Percentiles rank a stretch among this genome's conserved stretches.
Evolutionary conservation across 2,888 invertebrate genomes (phyloP).

Genomic region (Thereva unica): DNA sequence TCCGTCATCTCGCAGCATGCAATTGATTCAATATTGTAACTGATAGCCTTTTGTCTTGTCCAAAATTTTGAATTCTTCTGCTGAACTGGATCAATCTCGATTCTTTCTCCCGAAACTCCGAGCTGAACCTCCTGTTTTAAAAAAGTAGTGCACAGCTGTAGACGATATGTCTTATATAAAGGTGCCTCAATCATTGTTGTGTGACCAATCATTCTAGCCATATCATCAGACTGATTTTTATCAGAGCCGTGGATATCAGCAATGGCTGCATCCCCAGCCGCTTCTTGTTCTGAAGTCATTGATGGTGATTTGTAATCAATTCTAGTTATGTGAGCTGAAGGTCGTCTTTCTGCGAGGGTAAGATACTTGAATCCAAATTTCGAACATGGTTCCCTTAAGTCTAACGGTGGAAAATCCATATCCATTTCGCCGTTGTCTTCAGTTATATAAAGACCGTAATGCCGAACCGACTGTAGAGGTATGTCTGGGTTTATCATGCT

Average conservation of each 20-base stretch:
- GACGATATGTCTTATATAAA: slow-evolving; percentile 79
- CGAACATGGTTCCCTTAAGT: slow-evolving; percentile 83
- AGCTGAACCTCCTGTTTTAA: slow-evolving; percentile 83
- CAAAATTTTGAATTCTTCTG: slow-evolving; percentile 69
- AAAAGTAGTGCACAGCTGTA: slow-evolving; percentile 78
- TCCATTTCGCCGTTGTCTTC: slow-evolving; percentile 93
- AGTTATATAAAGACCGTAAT: slow-evolving; percentile 89
- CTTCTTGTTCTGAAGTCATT: slow-evolving; percentile 59
- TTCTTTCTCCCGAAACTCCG: slow-evolving; percentile 86
- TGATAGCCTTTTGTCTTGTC: slow-evolving; percentile 75
- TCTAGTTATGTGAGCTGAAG: slow-evolving; percentile 51
- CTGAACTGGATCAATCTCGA: slow-evolving; percentile 86
- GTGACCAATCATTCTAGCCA: slow-evolving; percentile 72
- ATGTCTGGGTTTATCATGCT: slow-evolving; percentile 69
- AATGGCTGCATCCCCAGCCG: slow-evolving; percentile 50
- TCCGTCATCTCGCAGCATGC: slow-evolving; percentile 86
- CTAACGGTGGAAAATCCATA: slow-evolving; percentile 89
- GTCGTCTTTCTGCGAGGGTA: slow-evolving; percentile 77
- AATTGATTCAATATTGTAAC: slow-evolving; percentile 83
- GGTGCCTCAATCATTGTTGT: slow-evolving; percentile 84
- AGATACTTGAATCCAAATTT: slow-evolving; percentile 92
- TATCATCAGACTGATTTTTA: slow-evolving; percentile 58
- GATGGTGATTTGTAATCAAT: slow-evolving; percentile 54
- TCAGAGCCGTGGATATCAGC: slow-evolving; percentile 54
- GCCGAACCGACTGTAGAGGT: slow-evolving; percentile 65